phyloP scores from a whole-genome alignment of 2,888 invertebrate species.

The Lasius platythorax region DNA sequence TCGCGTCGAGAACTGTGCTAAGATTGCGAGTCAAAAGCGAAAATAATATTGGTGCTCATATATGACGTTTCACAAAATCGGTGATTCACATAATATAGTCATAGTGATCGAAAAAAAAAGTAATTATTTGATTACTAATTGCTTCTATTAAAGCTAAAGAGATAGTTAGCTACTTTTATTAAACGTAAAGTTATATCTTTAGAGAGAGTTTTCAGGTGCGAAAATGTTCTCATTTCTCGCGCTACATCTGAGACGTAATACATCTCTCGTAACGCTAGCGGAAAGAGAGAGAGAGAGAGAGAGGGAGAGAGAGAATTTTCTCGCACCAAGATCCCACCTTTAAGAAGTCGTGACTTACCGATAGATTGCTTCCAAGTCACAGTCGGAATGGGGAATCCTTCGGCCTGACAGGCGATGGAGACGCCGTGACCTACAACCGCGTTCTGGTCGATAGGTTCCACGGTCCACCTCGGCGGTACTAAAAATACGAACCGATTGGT shows the following conservation, averaged over 20 bases:
- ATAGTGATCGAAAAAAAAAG: background rate
- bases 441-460: constrained; percentile 91
- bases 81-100: background rate
- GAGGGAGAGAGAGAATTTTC: constrained; percentile 3
- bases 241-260: constrained; percentile 37
- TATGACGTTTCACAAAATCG: background rate
- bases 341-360: constrained; percentile 83
- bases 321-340: constrained; percentile 35
- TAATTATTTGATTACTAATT: background rate
- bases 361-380: constrained; percentile 88
- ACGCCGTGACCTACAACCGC: constrained; percentile 91
- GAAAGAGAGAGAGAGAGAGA: background rate
- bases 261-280: constrained; percentile 15
- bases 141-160: background rate
- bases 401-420: constrained; percentile 91
- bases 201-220: constrained; percentile 22
- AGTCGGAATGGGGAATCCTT: constrained; percentile 91
- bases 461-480: constrained; percentile 93
- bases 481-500: constrained; percentile 82
- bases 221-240: constrained; percentile 40
- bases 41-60: background rate
- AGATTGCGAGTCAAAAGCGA: background rate
- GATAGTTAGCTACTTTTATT: background rate
- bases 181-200: background rate
- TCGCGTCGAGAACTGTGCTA: background rate